Evolutionary conservation across 2,113 vertebrate genomes (phyloP).

Genomic region (Plotosus lineatus): DNA sequence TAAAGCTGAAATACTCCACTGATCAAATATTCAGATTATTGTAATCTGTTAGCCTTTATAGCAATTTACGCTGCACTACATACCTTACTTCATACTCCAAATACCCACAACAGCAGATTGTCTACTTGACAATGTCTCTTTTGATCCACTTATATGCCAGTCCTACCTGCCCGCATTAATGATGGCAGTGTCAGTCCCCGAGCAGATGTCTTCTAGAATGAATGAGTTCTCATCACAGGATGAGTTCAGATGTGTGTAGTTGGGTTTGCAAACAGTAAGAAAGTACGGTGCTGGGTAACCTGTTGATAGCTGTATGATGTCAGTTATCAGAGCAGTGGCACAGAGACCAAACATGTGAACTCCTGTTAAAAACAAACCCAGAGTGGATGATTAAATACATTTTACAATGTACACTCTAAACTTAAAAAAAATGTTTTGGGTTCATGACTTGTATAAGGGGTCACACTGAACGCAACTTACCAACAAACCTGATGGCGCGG

Average conservation of each 20-base stretch:
- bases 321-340: constrained; percentile 93
- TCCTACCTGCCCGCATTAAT: constrained; percentile 93
- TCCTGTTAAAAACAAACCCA: constrained; percentile 69
- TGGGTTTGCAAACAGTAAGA: constrained; percentile 96
- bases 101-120: background rate
- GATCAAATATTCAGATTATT: background rate
- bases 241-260: constrained; percentile 90
- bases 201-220: constrained; percentile 93
- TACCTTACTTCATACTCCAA: background rate
- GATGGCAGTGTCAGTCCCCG: constrained; percentile 81
- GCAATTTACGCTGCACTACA: background rate
- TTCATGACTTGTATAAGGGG: too few species aligned
- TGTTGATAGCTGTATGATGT: constrained; percentile 94
- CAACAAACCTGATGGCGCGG: constrained; percentile 93
- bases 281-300: constrained; percentile 95
- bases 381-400: background rate
- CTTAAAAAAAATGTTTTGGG: too few species aligned
- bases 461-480: constrained; percentile 63
- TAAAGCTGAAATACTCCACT: background rate
- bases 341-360: constrained; percentile 96
- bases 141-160: background rate
- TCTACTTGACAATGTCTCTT: background rate
- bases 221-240: constrained; percentile 94
- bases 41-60: background rate
- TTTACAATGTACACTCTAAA: background rate